Percentiles rank a stretch among this genome's conserved stretches.
Evolutionary conservation across 2,113 vertebrate genomes (phyloP).

Genomic region (Nematolebias whitei): DNA sequence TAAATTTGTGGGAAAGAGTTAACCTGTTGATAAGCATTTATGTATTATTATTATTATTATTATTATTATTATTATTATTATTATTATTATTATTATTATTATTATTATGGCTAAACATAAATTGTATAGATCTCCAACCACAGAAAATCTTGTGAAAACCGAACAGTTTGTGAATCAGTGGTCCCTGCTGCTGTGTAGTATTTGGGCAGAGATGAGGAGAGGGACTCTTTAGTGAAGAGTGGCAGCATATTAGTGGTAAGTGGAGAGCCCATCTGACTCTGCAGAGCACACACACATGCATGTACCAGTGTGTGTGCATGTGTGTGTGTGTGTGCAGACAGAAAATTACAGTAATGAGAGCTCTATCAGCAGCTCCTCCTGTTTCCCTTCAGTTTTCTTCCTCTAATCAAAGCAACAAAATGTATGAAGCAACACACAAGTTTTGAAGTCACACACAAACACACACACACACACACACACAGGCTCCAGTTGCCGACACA

Average conservation of each 20-base stretch:
- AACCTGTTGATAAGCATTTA: not conserved
- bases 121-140: not conserved
- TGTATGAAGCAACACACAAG: constrained; percentile 24
- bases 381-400: constrained; percentile 53
- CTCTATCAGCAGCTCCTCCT: constrained; percentile 67
- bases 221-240: constrained; percentile 53
- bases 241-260: constrained; percentile 49
- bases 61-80: no score
- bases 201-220: constrained; percentile 48
- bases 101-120: not conserved
- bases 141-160: no score
- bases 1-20: no score
- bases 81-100: no score
- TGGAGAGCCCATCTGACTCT: constrained; percentile 49
- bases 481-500: constrained; percentile 5
- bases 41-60: no score
- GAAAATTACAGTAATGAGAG: constrained; percentile 75
- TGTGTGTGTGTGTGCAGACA: constrained; percentile 32
- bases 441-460: constrained; percentile 21
- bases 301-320: constrained; percentile 13
- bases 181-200: constrained; percentile 6
- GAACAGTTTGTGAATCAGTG: constrained; percentile 3
- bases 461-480: not conserved
- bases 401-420: constrained; percentile 31
- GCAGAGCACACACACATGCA: constrained; percentile 24